Percentiles rank a stretch among this genome's conserved stretches.
Evolutionary conservation across 2,888 invertebrate species (phyloP).

Genomic region (Drosophila rellima): DNA sequence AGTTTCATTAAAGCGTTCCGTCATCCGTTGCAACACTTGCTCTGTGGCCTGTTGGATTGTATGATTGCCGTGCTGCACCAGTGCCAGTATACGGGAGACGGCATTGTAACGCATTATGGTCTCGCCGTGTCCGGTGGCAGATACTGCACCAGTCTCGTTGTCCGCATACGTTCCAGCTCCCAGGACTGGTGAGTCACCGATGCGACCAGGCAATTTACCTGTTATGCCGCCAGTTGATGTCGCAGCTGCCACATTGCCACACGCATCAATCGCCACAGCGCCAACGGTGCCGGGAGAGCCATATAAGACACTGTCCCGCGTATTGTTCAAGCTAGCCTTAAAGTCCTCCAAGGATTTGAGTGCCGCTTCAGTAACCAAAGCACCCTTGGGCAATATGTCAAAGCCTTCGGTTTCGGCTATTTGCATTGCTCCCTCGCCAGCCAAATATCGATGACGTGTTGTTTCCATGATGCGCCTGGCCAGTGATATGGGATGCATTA

Average conservation of each 20-base stretch:
- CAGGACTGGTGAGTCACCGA: slow-evolving; percentile 91
- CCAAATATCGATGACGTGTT: slow-evolving; percentile 91
- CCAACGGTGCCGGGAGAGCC: slow-evolving; percentile 87
- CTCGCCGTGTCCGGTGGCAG: slow-evolving; percentile 94
- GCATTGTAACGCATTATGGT: slow-evolving; percentile 92
- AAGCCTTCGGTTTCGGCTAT: slow-evolving; percentile 89
- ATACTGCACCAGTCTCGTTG: slow-evolving; percentile 90
- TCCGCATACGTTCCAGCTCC: slow-evolving; percentile 93
- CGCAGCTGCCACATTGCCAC: slow-evolving; percentile 91
- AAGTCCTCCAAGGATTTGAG: slow-evolving; percentile 87
- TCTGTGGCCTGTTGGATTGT: slow-evolving; percentile 88
- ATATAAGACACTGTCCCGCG: neutral
- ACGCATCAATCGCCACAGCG: slow-evolving; percentile 91
- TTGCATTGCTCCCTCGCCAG: slow-evolving; percentile 90
- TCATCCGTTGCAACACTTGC: slow-evolving; percentile 89
- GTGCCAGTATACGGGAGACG: slow-evolving; percentile 89
- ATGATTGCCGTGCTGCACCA: slow-evolving; percentile 88
- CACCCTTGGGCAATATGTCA: slow-evolving; percentile 88
- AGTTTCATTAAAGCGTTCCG: slow-evolving; percentile 88
- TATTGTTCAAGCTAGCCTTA: slow-evolving; percentile 40
- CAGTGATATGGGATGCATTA: slow-evolving; percentile 91
- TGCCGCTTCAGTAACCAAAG: slow-evolving; percentile 89
- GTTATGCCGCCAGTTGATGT: slow-evolving; percentile 95
- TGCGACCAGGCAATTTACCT: slow-evolving; percentile 91
- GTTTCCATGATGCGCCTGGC: slow-evolving; percentile 91